These are phyloP conservation scores for Canis aureus DNA, from an alignment of 2,113 vertebrate genomes.

Conservation along the genomic window DNA sequence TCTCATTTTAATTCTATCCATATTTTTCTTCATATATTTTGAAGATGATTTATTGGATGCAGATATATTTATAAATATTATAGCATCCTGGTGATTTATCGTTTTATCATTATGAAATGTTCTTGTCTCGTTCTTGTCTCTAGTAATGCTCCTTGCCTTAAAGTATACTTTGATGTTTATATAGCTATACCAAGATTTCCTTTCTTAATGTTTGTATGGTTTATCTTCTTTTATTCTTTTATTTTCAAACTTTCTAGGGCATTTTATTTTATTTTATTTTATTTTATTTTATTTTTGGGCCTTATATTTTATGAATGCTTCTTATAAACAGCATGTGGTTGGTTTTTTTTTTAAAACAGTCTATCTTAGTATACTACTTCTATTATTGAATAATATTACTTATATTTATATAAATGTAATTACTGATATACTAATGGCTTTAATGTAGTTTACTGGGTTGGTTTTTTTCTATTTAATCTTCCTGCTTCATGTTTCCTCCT, in stretches of 20 bases:
- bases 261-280: background rate
- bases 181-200: background rate
- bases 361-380: background rate
- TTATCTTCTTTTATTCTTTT: background rate
- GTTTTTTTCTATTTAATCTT: background rate
- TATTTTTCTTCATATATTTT: slow-evolving; percentile 24
- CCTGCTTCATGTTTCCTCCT: background rate
- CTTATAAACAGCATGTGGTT: background rate
- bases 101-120: slow-evolving; percentile 11
- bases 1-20: background rate
- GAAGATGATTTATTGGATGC: slow-evolving; percentile 4
- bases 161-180: background rate
- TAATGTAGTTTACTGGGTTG: background rate
- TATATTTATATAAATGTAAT: background rate
- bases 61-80: background rate
- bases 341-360: background rate
- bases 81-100: background rate
- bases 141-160: background rate
- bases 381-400: background rate
- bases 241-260: background rate
- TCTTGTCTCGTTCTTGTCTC: background rate
- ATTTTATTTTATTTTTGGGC: background rate
- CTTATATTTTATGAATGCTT: background rate
- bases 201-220: background rate
- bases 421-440: background rate